A percentile compares a stretch with the other conserved stretches of the same genome.
Conservation (phyloP, 1,140 invertebrate species). For the Sarcophaga peregrina region DNA sequence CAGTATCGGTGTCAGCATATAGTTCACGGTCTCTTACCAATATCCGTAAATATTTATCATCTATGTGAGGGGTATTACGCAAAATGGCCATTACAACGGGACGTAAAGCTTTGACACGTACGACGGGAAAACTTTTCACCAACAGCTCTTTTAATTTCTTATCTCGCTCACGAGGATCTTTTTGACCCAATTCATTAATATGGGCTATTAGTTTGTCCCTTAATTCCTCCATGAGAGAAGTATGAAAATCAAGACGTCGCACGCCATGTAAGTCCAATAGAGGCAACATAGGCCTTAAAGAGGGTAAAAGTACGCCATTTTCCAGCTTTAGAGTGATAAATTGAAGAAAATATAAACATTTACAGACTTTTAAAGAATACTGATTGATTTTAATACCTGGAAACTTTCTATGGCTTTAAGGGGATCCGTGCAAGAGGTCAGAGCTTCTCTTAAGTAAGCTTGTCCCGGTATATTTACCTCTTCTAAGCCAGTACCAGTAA, state of each 20-base stretch:
- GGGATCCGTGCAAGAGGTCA: slow-evolving; percentile 96
- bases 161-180: slow-evolving; percentile 81
- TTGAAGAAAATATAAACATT: background rate
- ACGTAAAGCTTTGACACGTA: slow-evolving; percentile 89
- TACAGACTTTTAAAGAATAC: background rate
- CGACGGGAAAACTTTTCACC: slow-evolving; percentile 92
- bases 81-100: slow-evolving; percentile 97
- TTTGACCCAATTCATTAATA: slow-evolving; percentile 87
- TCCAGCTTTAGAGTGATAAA: slow-evolving; percentile 72
- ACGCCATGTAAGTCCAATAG: slow-evolving; percentile 94
- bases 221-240: slow-evolving; percentile 92
- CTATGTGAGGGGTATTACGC: slow-evolving; percentile 92
- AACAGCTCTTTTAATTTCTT: slow-evolving; percentile 91
- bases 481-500: slow-evolving; percentile 75
- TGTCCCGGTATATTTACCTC: slow-evolving; percentile 93
- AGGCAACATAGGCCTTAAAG: slow-evolving; percentile 91
- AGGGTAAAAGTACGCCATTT: slow-evolving; percentile 94
- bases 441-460: slow-evolving; percentile 86
- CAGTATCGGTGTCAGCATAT: slow-evolving; percentile 94
- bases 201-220: slow-evolving; percentile 88
- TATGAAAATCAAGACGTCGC: slow-evolving; percentile 91
- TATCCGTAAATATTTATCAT: slow-evolving; percentile 90
- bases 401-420: slow-evolving; percentile 97
- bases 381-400: slow-evolving; percentile 73
- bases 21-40: slow-evolving; percentile 90